A percentile compares a stretch with the other conserved stretches of the same genome.
Evolutionary conservation across 2,113 vertebrate genomes (phyloP).

Genomic region (Candoia aspera): DNA sequence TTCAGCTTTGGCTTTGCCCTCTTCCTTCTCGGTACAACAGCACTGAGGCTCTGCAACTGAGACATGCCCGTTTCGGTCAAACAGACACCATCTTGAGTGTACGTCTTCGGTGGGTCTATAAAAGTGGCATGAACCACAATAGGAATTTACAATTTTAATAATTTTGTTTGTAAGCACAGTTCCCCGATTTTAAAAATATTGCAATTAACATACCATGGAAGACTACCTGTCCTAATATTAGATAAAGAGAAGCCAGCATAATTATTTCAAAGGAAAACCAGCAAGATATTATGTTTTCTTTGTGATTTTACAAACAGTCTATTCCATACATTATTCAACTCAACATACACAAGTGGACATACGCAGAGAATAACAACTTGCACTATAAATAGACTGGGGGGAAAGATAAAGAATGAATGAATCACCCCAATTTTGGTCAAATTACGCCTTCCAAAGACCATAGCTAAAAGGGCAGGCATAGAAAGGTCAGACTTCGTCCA

Average conservation of each 20-base stretch:
- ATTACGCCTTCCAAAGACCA: neutral
- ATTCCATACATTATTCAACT: neutral
- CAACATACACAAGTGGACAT: neutral
- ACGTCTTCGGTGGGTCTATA: conserved; percentile 90
- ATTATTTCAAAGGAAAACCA: conserved; percentile 41
- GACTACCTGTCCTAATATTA: neutral
- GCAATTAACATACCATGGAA: conserved; percentile 18
- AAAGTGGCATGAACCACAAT: conserved; percentile 64
- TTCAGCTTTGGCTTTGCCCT: conserved; percentile 96
- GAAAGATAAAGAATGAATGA: neutral
- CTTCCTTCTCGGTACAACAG: conserved; percentile 84
- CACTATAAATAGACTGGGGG: neutral
- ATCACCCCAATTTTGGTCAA: neutral
- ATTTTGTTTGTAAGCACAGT: conserved; percentile 31
- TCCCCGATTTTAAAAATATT: conserved; percentile 36
- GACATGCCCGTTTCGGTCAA: conserved; percentile 93
- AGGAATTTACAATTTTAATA: conserved; percentile 52
- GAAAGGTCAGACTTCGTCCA: neutral
- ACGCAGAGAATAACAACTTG: neutral
- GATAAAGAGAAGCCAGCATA: conserved; percentile 29
- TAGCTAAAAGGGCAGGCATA: neutral
- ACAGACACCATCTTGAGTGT: conserved; percentile 96
- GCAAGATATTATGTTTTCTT: too few relatives aligned
- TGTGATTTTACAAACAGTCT: too few relatives aligned
- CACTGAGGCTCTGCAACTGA: conserved; percentile 92